A percentile compares a stretch with the other conserved stretches of the same genome.
Conservation (phyloP, 2,888 invertebrate genomes). For the Hirtodrosophila histrioides region DNA sequence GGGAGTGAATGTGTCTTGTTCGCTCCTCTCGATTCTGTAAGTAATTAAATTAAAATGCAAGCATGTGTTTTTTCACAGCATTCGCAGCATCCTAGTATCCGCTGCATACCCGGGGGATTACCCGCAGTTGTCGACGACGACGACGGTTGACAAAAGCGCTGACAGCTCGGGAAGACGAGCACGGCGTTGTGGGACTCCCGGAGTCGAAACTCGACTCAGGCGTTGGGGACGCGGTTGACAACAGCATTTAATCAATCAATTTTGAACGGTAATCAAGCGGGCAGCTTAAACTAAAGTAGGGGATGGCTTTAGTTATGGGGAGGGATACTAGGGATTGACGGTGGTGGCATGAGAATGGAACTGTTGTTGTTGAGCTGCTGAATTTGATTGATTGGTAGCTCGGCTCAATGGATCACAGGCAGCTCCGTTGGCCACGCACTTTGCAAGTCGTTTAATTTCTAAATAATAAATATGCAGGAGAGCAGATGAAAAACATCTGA, state of each 20-base stretch:
- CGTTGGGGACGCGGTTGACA: conserved; percentile 53
- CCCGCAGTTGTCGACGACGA: conserved; percentile 42
- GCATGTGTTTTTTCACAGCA: conserved; percentile 68
- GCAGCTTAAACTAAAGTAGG: conserved; percentile 75
- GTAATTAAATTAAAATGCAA: conserved; percentile 80
- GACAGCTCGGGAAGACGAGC: conserved; percentile 53
- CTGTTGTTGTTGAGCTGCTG: conserved; percentile 43
- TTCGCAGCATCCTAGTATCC: conserved; percentile 46
- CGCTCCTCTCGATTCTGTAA: conserved; percentile 64
- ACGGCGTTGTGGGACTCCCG: conserved; percentile 15
- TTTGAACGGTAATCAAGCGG: conserved; percentile 80
- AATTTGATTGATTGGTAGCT: conserved; percentile 70
- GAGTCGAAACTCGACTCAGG: background rate
- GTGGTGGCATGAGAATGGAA: conserved; percentile 21
- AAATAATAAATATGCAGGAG: conserved; percentile 69
- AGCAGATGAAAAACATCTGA: conserved; percentile 54
- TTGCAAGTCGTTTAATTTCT: conserved; percentile 68
- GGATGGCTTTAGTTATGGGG: conserved; percentile 47
- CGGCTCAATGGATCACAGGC: conserved; percentile 70
- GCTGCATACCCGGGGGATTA: conserved; percentile 64
- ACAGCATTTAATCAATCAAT: conserved; percentile 78
- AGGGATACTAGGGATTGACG: conserved; percentile 21
- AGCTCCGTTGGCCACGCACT: conserved; percentile 48
- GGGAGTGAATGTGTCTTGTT: conserved; percentile 47
- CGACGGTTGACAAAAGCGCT: conserved; percentile 73